Conservation (phyloP, 2,888 invertebrate genomes). For the Eupithecia centaureata region DNA sequence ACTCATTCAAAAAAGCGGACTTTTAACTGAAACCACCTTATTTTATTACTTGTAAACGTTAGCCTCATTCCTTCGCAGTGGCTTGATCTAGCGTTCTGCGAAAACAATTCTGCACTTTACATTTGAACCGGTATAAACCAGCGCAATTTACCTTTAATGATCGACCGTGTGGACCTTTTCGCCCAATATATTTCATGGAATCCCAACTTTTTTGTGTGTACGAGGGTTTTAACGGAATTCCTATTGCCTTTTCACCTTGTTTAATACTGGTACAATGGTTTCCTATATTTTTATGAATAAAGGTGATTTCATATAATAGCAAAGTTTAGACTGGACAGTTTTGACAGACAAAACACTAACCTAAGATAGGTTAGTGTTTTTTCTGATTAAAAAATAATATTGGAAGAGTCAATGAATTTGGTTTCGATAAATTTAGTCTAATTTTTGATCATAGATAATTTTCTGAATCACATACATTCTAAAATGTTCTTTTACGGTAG, state of each 20-base stretch:
- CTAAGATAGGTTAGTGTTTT: neutral
- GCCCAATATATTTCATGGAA: conserved; percentile 74
- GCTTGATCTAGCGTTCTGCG: conserved; percentile 55
- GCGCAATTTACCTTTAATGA: conserved; percentile 78
- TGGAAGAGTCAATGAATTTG: too few relatives aligned
- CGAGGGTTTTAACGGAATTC: conserved; percentile 72
- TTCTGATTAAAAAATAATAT: neutral
- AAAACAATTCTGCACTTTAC: conserved; percentile 69
- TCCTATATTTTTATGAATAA: neutral
- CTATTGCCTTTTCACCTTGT: conserved; percentile 77
- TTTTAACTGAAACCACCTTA: too few relatives aligned
- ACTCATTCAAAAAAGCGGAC: neutral
- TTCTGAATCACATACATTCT: neutral
- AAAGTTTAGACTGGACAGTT: neutral
- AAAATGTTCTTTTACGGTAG: neutral
- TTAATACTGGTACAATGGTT: conserved; percentile 64
- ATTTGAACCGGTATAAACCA: conserved; percentile 73
- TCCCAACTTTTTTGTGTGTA: conserved; percentile 77
- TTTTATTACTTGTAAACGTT: neutral
- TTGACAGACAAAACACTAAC: too few relatives aligned
- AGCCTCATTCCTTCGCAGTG: neutral
- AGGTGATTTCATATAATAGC: neutral
- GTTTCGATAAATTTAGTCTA: too few relatives aligned
- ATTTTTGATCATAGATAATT: neutral
- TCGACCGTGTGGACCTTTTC: conserved; percentile 73